These are phyloP conservation scores for Lagocephalus sceleratus DNA, from an alignment of 2,797 vertebrate genomes.

Conservation along the genomic window DNA sequence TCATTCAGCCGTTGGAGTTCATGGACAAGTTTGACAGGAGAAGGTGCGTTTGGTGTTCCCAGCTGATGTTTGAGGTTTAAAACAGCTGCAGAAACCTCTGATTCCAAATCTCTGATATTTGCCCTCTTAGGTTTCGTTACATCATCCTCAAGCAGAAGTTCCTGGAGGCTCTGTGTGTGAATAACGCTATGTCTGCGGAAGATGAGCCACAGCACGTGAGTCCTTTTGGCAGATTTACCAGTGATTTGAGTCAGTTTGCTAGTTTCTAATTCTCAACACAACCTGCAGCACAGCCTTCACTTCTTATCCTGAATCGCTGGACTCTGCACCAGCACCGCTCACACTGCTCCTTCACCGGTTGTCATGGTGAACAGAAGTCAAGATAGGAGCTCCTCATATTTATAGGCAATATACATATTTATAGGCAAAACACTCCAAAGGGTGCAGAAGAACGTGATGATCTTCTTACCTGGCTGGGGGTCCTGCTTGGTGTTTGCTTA, in stretches of 20 bases:
- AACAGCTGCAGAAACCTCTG: not conserved
- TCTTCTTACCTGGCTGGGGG: too few species aligned
- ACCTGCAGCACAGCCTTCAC: not conserved
- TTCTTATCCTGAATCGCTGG: conserved; percentile 3
- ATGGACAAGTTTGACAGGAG: conserved; percentile 99
- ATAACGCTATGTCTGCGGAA: conserved; percentile 97
- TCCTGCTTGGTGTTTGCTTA: too few species aligned
- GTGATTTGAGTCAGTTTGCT: not conserved
- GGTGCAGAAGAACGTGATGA: too few species aligned
- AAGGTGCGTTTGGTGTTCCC: conserved; percentile 74
- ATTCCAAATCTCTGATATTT: not conserved
- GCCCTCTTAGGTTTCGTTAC: conserved; percentile 87
- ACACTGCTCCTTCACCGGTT: conserved; percentile 10
- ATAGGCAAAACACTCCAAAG: too few species aligned
- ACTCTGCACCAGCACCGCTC: conserved; percentile 1
- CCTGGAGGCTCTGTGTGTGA: conserved; percentile 96
- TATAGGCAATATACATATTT: too few species aligned
- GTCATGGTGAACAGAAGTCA: conserved; percentile 15
- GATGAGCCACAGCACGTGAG: conserved; percentile 98
- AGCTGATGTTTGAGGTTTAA: not conserved
- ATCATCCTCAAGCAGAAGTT: conserved; percentile 98
- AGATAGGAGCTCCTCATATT: not conserved
- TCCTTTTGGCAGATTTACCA: not conserved
- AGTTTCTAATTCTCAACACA: too few species aligned
- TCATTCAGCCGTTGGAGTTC: conserved; percentile 96